Evolutionary conservation across 92 coral and sea anemone genomes (phyloP).

Genomic region (Parazoanthus darwini): DNA sequence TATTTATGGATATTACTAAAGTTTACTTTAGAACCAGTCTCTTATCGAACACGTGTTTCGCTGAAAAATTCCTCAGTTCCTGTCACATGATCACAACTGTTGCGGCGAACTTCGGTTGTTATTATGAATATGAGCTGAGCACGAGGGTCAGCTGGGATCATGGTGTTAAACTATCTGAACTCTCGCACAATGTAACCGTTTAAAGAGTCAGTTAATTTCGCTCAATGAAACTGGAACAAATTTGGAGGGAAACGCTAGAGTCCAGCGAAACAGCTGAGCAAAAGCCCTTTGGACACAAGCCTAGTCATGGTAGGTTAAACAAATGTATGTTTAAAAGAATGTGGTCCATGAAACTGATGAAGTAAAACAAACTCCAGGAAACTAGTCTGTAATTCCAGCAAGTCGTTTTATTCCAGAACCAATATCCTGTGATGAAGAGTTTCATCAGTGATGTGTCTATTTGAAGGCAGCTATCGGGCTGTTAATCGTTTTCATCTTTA

Average conservation of each 20-base stretch:
- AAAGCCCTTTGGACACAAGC: constrained; percentile 9
- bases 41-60: constrained; percentile 7
- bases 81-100: constrained; percentile 19
- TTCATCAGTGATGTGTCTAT: not conserved
- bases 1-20: too few species aligned
- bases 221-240: constrained; percentile 29
- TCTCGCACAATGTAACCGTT: not conserved
- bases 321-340: not conserved
- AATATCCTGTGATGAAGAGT: not conserved
- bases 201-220: not conserved
- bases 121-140: not conserved
- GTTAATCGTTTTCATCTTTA: not conserved
- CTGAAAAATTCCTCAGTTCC: not conserved
- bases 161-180: too few species aligned
- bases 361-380: not conserved
- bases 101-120: not conserved
- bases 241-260: constrained; percentile 12
- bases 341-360: not conserved
- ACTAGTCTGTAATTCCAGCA: not conserved
- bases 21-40: not conserved
- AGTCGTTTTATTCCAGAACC: not conserved
- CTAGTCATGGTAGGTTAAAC: not conserved
- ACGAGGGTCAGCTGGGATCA: constrained; percentile 3
- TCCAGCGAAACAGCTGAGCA: constrained; percentile 39
- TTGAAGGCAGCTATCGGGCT: not conserved